These are phyloP conservation scores for Ctenoplectra terminalis DNA, from an alignment of 1,140 invertebrate genomes.

Conservation along the genomic window DNA sequence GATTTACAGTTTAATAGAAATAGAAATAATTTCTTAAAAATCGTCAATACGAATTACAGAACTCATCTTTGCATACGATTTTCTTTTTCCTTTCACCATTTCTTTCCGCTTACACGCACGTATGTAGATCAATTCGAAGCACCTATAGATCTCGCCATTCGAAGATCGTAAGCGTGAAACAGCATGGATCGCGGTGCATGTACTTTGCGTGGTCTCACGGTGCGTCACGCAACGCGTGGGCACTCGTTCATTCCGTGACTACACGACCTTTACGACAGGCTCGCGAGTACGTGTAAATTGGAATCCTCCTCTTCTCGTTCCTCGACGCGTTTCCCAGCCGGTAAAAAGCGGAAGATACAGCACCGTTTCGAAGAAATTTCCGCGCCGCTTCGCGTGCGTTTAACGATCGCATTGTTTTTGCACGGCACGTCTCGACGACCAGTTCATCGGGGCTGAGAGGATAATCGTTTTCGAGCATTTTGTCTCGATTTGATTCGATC, in stretches of 20 bases:
- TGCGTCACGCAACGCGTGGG: conserved; percentile 49
- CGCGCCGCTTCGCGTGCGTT: conserved; percentile 30
- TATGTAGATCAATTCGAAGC: conserved; percentile 8
- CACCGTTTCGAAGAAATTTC: conserved; percentile 28
- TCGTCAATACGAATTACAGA: too few relatives aligned
- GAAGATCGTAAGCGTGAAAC: background rate
- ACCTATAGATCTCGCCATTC: conserved; percentile 4
- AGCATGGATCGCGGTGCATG: background rate
- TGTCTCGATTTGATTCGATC: background rate
- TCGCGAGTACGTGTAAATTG: conserved; percentile 53
- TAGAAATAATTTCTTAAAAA: too few relatives aligned
- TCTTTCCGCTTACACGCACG: background rate
- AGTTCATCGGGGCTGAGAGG: background rate
- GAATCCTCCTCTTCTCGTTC: conserved; percentile 12
- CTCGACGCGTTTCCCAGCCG: background rate
- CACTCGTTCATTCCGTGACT: conserved; percentile 37
- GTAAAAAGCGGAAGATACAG: conserved; percentile 38
- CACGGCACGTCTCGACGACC: conserved; percentile 4
- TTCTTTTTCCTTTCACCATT: background rate
- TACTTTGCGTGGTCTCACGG: conserved; percentile 24
- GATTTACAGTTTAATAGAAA: too few relatives aligned
- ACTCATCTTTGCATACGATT: background rate
- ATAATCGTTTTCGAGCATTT: conserved; percentile 3
- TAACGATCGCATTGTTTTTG: conserved; percentile 37
- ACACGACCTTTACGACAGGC: conserved; percentile 30